Conservation (phyloP, 2,888 invertebrate species). For the Tipula lateralis region DNA sequence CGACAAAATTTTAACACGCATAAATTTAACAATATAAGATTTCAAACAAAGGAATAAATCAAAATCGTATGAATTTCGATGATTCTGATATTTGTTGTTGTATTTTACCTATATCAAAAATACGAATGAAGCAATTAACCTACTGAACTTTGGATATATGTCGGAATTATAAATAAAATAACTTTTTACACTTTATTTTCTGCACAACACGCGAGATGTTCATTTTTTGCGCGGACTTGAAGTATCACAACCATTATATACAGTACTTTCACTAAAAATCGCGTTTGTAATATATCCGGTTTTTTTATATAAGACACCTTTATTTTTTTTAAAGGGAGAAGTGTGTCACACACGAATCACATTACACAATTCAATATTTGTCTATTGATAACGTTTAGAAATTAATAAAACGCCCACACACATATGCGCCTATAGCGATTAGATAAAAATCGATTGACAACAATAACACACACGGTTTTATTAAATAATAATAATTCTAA, state of each 20-base stretch:
- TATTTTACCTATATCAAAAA: not conserved
- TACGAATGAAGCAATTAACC: not conserved
- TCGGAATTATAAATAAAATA: not conserved
- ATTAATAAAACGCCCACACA: conserved; percentile 3
- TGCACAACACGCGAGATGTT: not conserved
- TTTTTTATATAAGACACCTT: not conserved
- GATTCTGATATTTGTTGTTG: not conserved
- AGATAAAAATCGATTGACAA: not conserved
- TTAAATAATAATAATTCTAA: not conserved
- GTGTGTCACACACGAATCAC: not conserved
- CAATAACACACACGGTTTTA: not conserved
- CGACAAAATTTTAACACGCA: not conserved
- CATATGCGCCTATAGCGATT: not conserved
- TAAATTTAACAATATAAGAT: not conserved
- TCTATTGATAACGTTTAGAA: not conserved
- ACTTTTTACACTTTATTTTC: not conserved
- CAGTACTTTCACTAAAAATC: not conserved
- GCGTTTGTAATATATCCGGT: not conserved
- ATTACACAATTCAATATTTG: not conserved
- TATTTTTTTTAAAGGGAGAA: not conserved
- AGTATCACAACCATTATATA: not conserved
- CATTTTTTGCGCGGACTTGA: not conserved
- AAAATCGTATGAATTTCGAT: not conserved
- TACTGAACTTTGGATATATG: not conserved
- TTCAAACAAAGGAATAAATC: not conserved